A percentile compares a stretch with the other conserved stretches of the same genome.
Evolutionary conservation across 2,888 invertebrate species (phyloP).

Genomic region (Acleris literana): DNA sequence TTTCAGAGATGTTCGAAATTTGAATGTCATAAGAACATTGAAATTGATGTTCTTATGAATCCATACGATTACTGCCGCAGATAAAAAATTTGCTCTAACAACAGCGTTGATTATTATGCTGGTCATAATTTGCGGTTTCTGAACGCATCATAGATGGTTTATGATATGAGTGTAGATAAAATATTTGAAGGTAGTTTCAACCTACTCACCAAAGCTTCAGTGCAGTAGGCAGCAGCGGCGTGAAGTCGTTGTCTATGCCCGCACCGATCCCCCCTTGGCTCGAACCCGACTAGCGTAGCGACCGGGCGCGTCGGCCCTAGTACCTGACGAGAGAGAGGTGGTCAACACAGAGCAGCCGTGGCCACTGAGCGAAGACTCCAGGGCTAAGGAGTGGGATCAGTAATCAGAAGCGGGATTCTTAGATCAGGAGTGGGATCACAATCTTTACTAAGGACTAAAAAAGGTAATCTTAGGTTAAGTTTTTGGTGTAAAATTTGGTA

Average conservation of each 20-base stretch:
- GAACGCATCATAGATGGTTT: too few species aligned
- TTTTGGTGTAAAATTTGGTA: constrained; percentile 23
- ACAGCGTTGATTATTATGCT: too few species aligned
- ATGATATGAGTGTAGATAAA: too few species aligned
- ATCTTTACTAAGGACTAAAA: too few species aligned
- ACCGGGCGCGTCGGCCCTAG: constrained; percentile 82
- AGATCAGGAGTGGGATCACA: not conserved
- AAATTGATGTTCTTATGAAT: too few species aligned
- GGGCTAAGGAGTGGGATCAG: constrained; percentile 7
- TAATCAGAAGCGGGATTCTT: not conserved
- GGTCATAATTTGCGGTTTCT: too few species aligned
- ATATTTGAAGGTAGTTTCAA: too few species aligned
- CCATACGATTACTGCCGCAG: too few species aligned
- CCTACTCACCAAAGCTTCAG: constrained; percentile 65
- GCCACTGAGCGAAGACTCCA: constrained; percentile 38
- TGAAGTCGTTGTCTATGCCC: constrained; percentile 65
- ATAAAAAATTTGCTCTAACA: too few species aligned
- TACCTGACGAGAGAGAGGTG: constrained; percentile 75
- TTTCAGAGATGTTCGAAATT: too few species aligned
- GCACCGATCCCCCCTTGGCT: constrained; percentile 80
- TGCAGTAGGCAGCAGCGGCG: constrained; percentile 72
- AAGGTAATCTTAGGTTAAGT: constrained; percentile 18
- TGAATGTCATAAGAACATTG: too few species aligned
- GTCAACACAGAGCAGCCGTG: constrained; percentile 61
- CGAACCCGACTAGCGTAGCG: constrained; percentile 75